These are phyloP conservation scores for Lottia gigantea DNA, from an alignment of 2,888 invertebrate genomes.

Conservation along the genomic window DNA sequence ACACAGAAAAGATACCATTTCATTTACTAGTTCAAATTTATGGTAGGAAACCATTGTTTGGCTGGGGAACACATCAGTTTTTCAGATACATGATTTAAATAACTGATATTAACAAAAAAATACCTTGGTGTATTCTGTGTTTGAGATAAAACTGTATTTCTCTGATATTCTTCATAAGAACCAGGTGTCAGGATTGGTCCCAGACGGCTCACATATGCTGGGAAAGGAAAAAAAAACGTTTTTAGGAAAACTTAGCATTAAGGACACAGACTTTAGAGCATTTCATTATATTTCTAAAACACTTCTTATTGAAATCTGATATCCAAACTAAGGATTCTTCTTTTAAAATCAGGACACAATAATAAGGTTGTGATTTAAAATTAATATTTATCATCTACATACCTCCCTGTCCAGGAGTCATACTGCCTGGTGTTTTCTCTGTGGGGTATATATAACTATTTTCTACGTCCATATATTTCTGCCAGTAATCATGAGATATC, in stretches of 20 bases:
- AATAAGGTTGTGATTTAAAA: no score
- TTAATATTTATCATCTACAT: not conserved
- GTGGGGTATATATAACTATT: slow-evolving; percentile 46
- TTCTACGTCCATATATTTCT: slow-evolving; percentile 49
- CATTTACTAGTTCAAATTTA: no score
- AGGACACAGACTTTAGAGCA: no score
- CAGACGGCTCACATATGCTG: slow-evolving; percentile 48
- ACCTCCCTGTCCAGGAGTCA: slow-evolving; percentile 38
- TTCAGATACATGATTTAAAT: no score
- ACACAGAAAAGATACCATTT: no score
- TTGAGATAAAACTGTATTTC: slow-evolving; percentile 34
- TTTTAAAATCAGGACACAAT: no score
- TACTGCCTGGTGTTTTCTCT: slow-evolving; percentile 28
- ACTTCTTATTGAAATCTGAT: no score
- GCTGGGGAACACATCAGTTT: no score
- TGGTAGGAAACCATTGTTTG: no score
- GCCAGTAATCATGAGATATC: slow-evolving; percentile 55
- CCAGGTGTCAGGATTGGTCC: slow-evolving; percentile 56
- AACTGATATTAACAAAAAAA: no score
- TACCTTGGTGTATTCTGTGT: slow-evolving; percentile 49
- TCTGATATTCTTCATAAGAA: slow-evolving; percentile 47
- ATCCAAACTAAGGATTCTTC: no score
- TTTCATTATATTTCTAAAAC: no score
- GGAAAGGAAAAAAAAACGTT: slow-evolving; percentile 22
- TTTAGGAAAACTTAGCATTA: not conserved